Evolutionary conservation across 2,888 invertebrate species (phyloP).

Genomic region (Lepas anatifera): DNA sequence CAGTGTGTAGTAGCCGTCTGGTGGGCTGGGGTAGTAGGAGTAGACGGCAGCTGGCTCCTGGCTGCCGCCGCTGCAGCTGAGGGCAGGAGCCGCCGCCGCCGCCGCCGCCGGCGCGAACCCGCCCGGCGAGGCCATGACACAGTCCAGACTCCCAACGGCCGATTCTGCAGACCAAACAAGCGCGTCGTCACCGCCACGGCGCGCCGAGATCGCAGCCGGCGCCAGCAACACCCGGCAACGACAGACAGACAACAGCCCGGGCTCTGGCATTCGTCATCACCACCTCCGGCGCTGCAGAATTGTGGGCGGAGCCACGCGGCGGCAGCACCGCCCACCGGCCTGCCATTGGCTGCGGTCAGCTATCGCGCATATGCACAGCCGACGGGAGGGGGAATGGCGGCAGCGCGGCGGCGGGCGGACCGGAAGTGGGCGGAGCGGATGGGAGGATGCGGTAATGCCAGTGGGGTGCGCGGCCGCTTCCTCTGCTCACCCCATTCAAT

Average conservation of each 20-base stretch:
- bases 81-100: not conserved
- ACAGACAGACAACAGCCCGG: not conserved
- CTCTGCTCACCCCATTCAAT: not conserved
- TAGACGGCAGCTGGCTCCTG: not conserved
- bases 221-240: not conserved
- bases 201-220: not conserved
- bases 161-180: not conserved
- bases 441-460: not conserved
- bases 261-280: constrained; percentile 10
- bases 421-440: not conserved
- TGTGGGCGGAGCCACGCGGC: not conserved
- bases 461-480: not conserved
- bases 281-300: not conserved
- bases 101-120: not conserved
- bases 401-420: not conserved
- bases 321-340: not conserved
- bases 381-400: not conserved
- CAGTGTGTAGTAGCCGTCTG: not conserved
- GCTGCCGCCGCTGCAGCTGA: not conserved
- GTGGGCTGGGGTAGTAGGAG: not conserved
- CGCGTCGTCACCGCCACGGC: too few species aligned
- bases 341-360: not conserved
- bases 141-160: constrained; percentile 1
- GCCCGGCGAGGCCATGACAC: not conserved
- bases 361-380: not conserved